These are phyloP conservation scores for Otus sunia DNA, from an alignment of 2,113 vertebrate genomes.

Conservation along the genomic window DNA sequence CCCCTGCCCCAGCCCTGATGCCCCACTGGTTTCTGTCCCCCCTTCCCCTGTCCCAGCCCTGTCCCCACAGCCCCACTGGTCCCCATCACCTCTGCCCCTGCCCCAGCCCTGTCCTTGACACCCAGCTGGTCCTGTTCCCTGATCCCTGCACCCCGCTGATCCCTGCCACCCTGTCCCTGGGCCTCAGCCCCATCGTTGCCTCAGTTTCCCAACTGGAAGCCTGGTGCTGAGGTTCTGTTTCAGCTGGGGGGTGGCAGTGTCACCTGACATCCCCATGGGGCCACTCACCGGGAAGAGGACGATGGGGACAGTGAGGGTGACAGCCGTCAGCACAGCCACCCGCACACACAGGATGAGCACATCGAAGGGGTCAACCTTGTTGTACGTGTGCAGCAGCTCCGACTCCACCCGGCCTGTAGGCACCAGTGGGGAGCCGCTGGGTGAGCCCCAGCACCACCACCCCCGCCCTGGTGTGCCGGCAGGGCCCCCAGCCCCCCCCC, in stretches of 20 bases:
- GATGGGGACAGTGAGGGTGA: conserved; percentile 95
- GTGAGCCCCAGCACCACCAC: background rate
- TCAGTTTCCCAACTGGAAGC: background rate
- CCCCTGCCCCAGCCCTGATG: background rate
- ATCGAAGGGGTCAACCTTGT: conserved; percentile 87
- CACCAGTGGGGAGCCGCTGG: background rate
- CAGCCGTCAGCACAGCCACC: conserved; percentile 92
- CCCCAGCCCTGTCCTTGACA: background rate
- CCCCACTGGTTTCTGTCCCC: background rate
- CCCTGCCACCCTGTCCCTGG: background rate
- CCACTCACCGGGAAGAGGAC: conserved; percentile 93
- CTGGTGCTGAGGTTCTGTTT: background rate
- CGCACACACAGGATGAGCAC: conserved; percentile 93
- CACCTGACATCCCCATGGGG: background rate
- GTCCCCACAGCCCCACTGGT: background rate
- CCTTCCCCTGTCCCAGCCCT: background rate
- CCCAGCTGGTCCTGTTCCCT: background rate
- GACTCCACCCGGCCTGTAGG: conserved; percentile 84
- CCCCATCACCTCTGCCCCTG: too few species aligned
- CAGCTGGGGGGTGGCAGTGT: background rate
- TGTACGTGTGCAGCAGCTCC: conserved; percentile 95
- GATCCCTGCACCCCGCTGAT: rapidly evolving
- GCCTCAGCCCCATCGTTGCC: background rate
- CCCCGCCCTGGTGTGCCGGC: rapidly evolving
- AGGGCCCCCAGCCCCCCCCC: background rate